phyloP scores from a whole-genome alignment of 2,888 invertebrate genomes.

The Drosophila pegasa region DNA sequence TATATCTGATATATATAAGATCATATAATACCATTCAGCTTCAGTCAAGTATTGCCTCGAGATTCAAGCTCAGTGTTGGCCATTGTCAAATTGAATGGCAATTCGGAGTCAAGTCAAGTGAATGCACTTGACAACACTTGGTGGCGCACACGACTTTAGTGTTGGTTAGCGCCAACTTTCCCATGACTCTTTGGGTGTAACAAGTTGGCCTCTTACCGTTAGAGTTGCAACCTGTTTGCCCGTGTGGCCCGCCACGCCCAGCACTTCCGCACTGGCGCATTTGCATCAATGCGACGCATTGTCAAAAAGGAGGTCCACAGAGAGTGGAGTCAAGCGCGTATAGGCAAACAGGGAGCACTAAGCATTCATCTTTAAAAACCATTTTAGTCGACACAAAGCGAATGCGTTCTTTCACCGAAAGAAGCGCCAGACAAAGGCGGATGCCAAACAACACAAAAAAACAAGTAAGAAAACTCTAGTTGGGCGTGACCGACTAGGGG shows the following conservation, averaged over 20 bases:
- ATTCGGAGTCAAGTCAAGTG: conserved; percentile 31
- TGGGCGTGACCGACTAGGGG: too few relatives aligned
- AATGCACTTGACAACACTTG: conserved; percentile 47
- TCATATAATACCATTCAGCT: not conserved
- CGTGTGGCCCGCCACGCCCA: conserved; percentile 25
- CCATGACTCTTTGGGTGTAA: conserved; percentile 42
- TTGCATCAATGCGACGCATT: conserved; percentile 57
- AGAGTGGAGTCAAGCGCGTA: conserved; percentile 30
- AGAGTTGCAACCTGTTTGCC: conserved; percentile 58
- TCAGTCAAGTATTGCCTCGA: not conserved
- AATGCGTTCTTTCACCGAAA: conserved; percentile 52
- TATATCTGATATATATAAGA: not conserved
- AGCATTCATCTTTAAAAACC: conserved; percentile 75
- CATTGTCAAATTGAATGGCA: conserved; percentile 26
- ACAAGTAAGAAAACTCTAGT: conserved; percentile 7
- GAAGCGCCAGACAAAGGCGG: conserved; percentile 13
- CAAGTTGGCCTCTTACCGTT: conserved; percentile 40
- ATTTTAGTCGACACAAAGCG: conserved; percentile 75
- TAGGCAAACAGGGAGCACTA: conserved; percentile 49
- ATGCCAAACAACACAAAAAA: conserved; percentile 10
- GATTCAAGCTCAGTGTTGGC: not conserved
- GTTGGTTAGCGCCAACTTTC: conserved; percentile 46
- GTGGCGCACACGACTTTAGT: conserved; percentile 13
- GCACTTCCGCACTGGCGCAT: conserved; percentile 43
- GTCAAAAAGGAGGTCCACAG: conserved; percentile 20